These are phyloP conservation scores for Coracopsis vasa DNA, from an alignment of 2,113 vertebrate genomes.

Conservation along the genomic window DNA sequence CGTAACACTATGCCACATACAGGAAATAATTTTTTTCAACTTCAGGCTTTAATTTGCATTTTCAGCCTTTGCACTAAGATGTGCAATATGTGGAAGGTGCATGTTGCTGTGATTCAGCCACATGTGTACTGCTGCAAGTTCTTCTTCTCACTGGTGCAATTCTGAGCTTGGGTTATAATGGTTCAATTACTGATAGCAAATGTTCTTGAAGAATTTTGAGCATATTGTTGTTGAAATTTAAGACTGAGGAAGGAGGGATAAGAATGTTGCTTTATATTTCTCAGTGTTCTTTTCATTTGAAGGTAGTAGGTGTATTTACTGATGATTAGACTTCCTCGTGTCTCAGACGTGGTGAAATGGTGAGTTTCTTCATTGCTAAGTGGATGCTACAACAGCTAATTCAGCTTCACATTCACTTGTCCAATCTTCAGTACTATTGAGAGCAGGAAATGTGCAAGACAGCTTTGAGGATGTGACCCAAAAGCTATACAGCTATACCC, in stretches of 20 bases:
- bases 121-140: not conserved
- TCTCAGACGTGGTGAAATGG: not conserved
- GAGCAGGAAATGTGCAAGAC: not conserved
- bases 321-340: not conserved
- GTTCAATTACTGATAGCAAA: not conserved
- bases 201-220: not conserved
- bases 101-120: not conserved
- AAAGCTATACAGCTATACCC: not conserved
- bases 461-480: not conserved
- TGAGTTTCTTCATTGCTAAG: not conserved
- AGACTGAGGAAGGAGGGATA: not conserved
- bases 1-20: accelerated
- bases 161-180: not conserved
- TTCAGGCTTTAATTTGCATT: not conserved
- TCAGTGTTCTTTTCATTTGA: not conserved
- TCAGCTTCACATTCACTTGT: not conserved
- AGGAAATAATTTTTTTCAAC: not conserved
- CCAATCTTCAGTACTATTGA: not conserved
- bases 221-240: not conserved
- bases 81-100: not conserved
- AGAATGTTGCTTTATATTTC: not conserved
- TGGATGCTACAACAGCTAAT: not conserved
- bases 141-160: not conserved
- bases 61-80: not conserved
- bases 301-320: not conserved